Evolutionary conservation across 92 coral and sea anemone species (phyloP).

Genomic region (Porites lobata): DNA sequence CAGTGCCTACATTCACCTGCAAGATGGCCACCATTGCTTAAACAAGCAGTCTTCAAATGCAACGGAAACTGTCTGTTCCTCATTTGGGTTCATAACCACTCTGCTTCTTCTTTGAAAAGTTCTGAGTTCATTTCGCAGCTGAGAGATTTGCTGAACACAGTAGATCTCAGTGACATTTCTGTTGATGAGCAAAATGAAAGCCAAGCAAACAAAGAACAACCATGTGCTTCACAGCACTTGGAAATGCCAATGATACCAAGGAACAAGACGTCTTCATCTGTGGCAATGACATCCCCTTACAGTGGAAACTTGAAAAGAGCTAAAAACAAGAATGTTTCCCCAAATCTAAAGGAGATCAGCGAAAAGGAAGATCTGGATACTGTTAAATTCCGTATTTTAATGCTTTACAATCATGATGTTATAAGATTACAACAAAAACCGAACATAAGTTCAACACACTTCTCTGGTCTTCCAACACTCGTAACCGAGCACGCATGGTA

Average conservation of each 20-base stretch:
- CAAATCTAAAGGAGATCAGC: conserved; percentile 19
- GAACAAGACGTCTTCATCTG: neutral
- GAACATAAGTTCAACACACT: no score
- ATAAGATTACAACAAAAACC: no score
- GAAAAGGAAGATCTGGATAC: neutral
- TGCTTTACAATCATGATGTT: no score
- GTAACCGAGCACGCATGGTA: no score
- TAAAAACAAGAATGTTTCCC: neutral
- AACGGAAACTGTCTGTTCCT: no score
- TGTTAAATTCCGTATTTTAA: no score
- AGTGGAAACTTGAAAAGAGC: neutral
- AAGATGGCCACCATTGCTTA: neutral
- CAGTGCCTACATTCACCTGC: neutral
- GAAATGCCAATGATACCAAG: neutral
- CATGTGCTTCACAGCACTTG: neutral
- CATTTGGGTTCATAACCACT: neutral
- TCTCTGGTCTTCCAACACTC: no score
- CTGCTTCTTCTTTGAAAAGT: neutral
- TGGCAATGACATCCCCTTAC: neutral
- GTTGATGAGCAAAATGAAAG: neutral
- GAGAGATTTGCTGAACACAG: neutral
- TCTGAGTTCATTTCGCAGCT: neutral
- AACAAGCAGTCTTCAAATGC: no score
- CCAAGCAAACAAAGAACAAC: neutral
- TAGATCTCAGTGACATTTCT: neutral